A percentile compares a stretch with the other conserved stretches of the same genome.
Conservation (phyloP, 2,797 vertebrate species). For the Danio choprae region DNA sequence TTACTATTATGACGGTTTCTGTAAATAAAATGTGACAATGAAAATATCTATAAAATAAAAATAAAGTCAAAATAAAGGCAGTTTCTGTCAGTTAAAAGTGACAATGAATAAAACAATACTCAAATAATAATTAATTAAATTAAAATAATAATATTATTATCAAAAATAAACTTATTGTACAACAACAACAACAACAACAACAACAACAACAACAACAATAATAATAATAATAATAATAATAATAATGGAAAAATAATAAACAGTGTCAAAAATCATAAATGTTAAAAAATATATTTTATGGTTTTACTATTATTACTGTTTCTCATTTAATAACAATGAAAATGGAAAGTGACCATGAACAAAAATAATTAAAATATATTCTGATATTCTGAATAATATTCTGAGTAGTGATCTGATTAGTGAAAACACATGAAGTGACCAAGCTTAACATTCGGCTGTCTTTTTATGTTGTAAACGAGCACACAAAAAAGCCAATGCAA, state of each 20-base stretch:
- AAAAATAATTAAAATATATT: too few species aligned
- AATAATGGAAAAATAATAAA: too few species aligned
- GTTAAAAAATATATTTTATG: too few species aligned
- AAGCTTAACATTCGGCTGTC: background rate
- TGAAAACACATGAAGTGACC: background rate
- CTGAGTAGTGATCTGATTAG: background rate
- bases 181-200: background rate
- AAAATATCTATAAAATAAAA: background rate
- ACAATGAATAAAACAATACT: background rate
- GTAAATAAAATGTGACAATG: background rate
- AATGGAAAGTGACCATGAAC: too few species aligned
- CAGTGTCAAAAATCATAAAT: too few species aligned
- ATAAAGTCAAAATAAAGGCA: background rate
- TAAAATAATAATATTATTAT: background rate
- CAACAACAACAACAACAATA: background rate
- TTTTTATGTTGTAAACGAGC: background rate
- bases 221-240: too few species aligned
- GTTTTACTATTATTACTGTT: too few species aligned
- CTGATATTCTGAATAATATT: too few species aligned
- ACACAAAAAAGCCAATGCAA: conserved; percentile 10
- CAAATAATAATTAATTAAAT: background rate
- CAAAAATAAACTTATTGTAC: too few species aligned
- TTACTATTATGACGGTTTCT: background rate
- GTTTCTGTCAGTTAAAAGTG: background rate
- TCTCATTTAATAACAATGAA: too few species aligned